phyloP scores from a whole-genome alignment of 2,888 invertebrate genomes.

The Dusona sp. region DNA sequence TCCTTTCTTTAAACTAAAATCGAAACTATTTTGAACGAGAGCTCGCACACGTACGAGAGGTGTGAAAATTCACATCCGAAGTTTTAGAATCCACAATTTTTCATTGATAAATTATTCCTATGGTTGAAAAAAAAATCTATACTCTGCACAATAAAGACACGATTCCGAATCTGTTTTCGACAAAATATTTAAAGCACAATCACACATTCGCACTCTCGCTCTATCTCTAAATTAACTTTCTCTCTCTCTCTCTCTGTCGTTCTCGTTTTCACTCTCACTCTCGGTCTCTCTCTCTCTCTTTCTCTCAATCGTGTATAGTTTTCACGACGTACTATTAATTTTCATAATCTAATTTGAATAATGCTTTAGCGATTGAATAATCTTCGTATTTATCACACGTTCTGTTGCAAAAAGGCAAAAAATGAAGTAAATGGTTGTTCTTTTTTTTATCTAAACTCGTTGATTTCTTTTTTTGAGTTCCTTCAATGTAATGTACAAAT shows the following conservation, averaged over 20 bases:
- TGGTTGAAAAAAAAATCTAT: conserved; percentile 35
- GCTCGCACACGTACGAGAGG: conserved; percentile 15
- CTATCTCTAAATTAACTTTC: conserved; percentile 22
- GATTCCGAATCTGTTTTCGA: conserved; percentile 40
- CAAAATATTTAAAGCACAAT: conserved; percentile 53
- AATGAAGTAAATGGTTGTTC: not conserved
- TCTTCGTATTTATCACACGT: conserved; percentile 49
- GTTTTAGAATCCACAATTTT: conserved; percentile 23
- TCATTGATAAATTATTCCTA: conserved; percentile 17
- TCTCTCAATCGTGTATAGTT: conserved; percentile 57
- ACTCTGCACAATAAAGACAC: conserved; percentile 54
- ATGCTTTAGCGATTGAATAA: conserved; percentile 73
- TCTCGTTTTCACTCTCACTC: conserved; percentile 47
- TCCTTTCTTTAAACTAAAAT: conserved; percentile 54
- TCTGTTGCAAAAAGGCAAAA: conserved; percentile 50
- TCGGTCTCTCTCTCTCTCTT: conserved; percentile 55
- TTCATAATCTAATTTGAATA: conserved; percentile 68
- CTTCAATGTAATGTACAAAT: conserved; percentile 75
- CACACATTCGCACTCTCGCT: conserved; percentile 46
- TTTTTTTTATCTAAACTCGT: conserved; percentile 20
- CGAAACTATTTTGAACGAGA: conserved; percentile 27
- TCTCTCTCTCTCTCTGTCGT: conserved; percentile 56
- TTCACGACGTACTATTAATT: conserved; percentile 69
- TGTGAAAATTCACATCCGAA: not conserved
- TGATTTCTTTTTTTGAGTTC: conserved; percentile 40